A percentile compares a stretch with the other conserved stretches of the same genome.
Evolutionary conservation across 1,140 invertebrate genomes (phyloP).

Genomic region (Zophobas morio): DNA sequence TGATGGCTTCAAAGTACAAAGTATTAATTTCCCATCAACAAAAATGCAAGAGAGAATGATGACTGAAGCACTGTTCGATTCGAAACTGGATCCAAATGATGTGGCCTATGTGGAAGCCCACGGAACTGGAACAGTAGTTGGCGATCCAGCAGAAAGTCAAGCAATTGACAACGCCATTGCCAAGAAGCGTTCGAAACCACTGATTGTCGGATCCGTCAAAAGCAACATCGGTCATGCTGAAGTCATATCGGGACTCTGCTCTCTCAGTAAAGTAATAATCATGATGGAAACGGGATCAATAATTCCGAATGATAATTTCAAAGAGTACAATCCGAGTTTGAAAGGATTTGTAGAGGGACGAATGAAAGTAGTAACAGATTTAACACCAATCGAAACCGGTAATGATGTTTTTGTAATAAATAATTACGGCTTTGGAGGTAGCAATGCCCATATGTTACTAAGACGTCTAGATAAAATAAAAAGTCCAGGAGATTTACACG

Average conservation of each 20-base stretch:
- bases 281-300: constrained; percentile 82
- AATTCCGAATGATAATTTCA: constrained; percentile 87
- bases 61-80: constrained; percentile 88
- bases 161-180: constrained; percentile 89
- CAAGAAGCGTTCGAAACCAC: constrained; percentile 75
- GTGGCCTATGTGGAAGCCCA: constrained; percentile 94
- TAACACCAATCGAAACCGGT: constrained; percentile 72
- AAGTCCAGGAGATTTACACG: constrained; percentile 66
- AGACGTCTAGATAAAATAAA: constrained; percentile 72
- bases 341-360: constrained; percentile 79
- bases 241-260: constrained; percentile 89
- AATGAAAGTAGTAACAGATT: constrained; percentile 79
- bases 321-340: constrained; percentile 80
- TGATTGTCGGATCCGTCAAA: constrained; percentile 92
- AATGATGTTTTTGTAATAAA: constrained; percentile 73
- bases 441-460: constrained; percentile 79
- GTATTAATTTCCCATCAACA: constrained; percentile 93
- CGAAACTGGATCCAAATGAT: constrained; percentile 78
- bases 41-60: constrained; percentile 85
- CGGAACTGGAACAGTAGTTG: constrained; percentile 72
- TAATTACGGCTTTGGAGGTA: constrained; percentile 77
- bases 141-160: constrained; percentile 89
- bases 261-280: constrained; percentile 85
- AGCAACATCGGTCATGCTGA: constrained; percentile 96
- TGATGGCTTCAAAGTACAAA: constrained; percentile 84